Percentiles rank a stretch among this genome's conserved stretches.
These are phyloP conservation scores for Ochropleura plecta DNA, from an alignment of 2,888 invertebrate genomes.

Conservation along the genomic window DNA sequence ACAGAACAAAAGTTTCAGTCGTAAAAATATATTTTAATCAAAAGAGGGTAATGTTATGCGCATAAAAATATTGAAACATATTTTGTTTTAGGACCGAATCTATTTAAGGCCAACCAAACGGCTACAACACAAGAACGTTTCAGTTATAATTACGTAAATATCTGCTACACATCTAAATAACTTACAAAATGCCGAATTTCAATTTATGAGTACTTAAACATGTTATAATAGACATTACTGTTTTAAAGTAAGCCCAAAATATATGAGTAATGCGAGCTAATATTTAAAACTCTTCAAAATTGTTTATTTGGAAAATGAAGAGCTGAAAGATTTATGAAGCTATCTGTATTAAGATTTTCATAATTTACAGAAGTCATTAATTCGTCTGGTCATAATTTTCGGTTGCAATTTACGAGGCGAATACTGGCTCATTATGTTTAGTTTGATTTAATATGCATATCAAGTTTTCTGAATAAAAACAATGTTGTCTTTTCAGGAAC, in stretches of 20 bases:
- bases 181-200: neutral
- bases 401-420: constrained; percentile 17
- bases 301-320: constrained; percentile 38
- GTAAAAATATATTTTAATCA: constrained; percentile 1
- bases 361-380: constrained; percentile 40
- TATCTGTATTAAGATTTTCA: constrained; percentile 35
- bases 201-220: constrained; percentile 14
- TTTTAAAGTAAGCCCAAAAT: constrained; percentile 32
- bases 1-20: neutral
- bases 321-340: constrained; percentile 37
- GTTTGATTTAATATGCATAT: constrained; percentile 20
- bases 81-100: neutral
- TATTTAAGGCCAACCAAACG: neutral
- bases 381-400: constrained; percentile 18
- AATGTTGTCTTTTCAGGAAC: neutral
- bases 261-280: constrained; percentile 41
- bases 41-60: neutral
- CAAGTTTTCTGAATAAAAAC: neutral
- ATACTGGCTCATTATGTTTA: constrained; percentile 15
- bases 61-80: neutral
- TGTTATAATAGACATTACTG: constrained; percentile 17
- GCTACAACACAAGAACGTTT: neutral
- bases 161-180: neutral
- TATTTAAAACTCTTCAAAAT: constrained; percentile 34
- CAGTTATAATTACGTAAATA: neutral